Conservation (phyloP, 2,888 invertebrate genomes). For the Caenorhabditis drosophilae region DNA sequence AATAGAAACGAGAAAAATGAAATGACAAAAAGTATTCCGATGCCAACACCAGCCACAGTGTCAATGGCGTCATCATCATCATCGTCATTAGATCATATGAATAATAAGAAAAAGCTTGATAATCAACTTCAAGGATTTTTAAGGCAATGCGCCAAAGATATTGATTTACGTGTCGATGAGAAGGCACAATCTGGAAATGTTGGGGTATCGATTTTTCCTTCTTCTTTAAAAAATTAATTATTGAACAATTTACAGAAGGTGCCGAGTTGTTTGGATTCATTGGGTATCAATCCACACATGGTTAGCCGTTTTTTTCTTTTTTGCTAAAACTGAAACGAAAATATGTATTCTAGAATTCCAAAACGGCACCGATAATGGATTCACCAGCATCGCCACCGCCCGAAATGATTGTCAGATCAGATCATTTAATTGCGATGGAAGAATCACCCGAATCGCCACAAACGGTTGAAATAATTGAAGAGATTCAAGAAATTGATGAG, state of each 20-base stretch:
- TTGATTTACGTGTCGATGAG: not conserved
- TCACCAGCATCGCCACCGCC: slow-evolving; percentile 4
- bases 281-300: too few species aligned
- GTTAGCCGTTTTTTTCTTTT: too few species aligned
- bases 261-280: too few species aligned
- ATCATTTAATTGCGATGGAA: not conserved
- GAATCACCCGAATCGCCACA: not conserved
- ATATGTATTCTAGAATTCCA: too few species aligned
- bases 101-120: not conserved
- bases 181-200: too few species aligned
- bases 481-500: not conserved
- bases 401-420: not conserved
- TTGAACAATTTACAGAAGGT: too few species aligned
- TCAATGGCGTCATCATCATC: too few species aligned
- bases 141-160: not conserved
- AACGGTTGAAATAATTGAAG: not conserved
- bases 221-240: too few species aligned
- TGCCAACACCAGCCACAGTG: not conserved
- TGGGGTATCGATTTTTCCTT: too few species aligned
- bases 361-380: too few species aligned
- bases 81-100: not conserved
- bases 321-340: too few species aligned
- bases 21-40: too few species aligned
- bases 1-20: not conserved
- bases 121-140: slow-evolving; percentile 2